Base-by-base conservation (phyloP, 1,140 invertebrate genomes). In the Ooceraea biroi region DNA sequence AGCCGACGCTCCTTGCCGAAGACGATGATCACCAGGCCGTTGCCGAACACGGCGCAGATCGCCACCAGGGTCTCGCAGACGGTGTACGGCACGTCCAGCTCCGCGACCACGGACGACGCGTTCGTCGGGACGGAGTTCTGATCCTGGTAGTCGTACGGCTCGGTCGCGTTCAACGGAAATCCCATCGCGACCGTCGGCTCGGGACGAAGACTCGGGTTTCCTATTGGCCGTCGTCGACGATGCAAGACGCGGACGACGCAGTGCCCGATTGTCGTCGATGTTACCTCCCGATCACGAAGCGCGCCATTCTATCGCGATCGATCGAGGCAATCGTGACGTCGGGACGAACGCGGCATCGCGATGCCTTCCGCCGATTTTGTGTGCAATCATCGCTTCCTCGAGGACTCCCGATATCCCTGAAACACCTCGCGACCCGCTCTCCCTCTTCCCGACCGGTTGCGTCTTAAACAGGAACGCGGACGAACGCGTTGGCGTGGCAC, bases 11-110 rank as follows among this genome's bases (percentile, higher is more conserved):
- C 97, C 55, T 96, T 96, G 8, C 95, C 94, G 92, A 98, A 98
- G 5, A 98, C 97, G 61, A 97, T 95, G 83, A 98, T 97, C 72
- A 98, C 98, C 92, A 98, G 95, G 12, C 96, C 96, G 92, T 98
- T 98, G 41, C 98, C 98, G 68, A 97, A 93, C 10, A 98, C 95
- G 0, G 98, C 97, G 58, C 97, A 95, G 11, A 98, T 93, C 14
- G 97, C 97, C 63, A 98, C 98, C 7, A 98, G 89, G 14, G 97
- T 95, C 93, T 98, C 98, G 83, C 97, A 96, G 27, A 96, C 95
- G 0, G 96, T 95, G 91, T 98, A 98, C 0, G 95, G 95, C 2
- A 96, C 92, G 88, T 97, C 96, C 17, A 97, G 92, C 30, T 92
- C 92, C 52, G 89, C 72, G 36, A n/a, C 63, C 44, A 55, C 19